These are phyloP conservation scores for Drosophila pseudoobscura DNA, from an alignment of 1,140 invertebrate genomes.

Conservation along the genomic window DNA sequence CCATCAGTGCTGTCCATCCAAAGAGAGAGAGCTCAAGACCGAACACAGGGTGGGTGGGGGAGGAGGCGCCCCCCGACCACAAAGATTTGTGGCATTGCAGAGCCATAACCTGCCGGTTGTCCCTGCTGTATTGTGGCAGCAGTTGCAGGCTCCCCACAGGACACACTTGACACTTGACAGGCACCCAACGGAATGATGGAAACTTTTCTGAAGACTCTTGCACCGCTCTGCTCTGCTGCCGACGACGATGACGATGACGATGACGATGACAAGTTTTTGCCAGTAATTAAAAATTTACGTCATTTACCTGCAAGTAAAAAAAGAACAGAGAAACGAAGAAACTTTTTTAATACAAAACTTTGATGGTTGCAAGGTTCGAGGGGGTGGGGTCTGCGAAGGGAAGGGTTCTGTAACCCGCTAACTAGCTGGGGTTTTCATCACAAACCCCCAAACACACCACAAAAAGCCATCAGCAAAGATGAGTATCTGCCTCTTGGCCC, in stretches of 20 bases:
- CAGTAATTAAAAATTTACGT: conserved; percentile 79
- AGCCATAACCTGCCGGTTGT: conserved; percentile 43
- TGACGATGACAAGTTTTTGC: conserved; percentile 62
- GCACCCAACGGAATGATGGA: conserved; percentile 65
- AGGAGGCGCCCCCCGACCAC: background rate
- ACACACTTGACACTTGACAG: conserved; percentile 76
- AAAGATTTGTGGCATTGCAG: conserved; percentile 42
- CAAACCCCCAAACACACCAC: conserved; percentile 26
- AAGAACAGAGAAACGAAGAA: conserved; percentile 46
- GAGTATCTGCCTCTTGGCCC: background rate
- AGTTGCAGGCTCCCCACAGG: conserved; percentile 9
- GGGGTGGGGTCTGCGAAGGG: too few relatives aligned
- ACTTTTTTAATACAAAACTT: conserved; percentile 79
- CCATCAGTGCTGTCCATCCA: conserved; percentile 26
- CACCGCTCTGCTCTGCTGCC: background rate
- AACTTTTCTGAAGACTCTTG: conserved; percentile 56
- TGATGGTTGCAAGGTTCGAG: conserved; percentile 1
- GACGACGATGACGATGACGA: conserved; percentile 31
- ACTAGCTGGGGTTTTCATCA: conserved; percentile 47
- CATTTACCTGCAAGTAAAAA: conserved; percentile 76
- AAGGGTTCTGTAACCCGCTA: background rate
- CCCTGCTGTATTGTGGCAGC: conserved; percentile 28
- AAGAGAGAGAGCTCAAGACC: background rate
- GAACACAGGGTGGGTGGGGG: background rate
- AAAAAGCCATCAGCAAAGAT: conserved; percentile 57